Evolutionary conservation across 1,140 invertebrate species (phyloP), one percentile per base, ranked within the genome.

Genomic region (Campoletis sonorensis): DNA sequence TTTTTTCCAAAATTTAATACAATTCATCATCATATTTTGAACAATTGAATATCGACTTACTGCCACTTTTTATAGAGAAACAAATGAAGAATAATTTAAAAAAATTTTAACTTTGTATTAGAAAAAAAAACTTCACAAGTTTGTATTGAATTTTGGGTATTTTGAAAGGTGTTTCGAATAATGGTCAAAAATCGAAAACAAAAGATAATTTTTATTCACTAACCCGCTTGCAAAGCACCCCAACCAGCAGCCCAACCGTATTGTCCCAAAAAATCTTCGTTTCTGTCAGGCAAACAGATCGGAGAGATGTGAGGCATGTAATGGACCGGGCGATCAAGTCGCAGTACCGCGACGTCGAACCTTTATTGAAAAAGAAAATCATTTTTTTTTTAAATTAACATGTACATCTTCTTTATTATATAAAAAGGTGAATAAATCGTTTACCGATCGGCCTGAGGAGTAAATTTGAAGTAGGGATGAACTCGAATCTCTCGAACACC

Each of bases 391-490:
- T n/a, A n/a, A n/a, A n/a, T n/a, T n/a, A n/a, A n/a, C n/a, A n/a
- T n/a, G n/a, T n/a, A n/a, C n/a, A n/a, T n/a, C n/a, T n/a, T n/a
- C n/a, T n/a, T n/a, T n/a, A n/a, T n/a, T n/a, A 64, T 8, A 10
- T 2, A 64, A 13, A 11, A 4, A 11, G 7, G 40, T 5, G 37
- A 27, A 70, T 49, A 72, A 75, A 30, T 81, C 67, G 21, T 26
- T 81, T 89, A 93, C 91, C 91, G 93, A 86, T 96, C 95, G 0
- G 96, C 96, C 89, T 98, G 97, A 0, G 98, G 98, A 0, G 98
- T 98, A 87, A 98, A 98, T 90, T 98, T 98, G 92, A 98, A 98
- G 86, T 97, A 96, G 0, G 98, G 98, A 92, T 98, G 98, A 2
- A 98, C 97, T 90, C 96, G 94, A 54, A 98, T 98, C 83, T 96